These are phyloP conservation scores for Zaprionus obscuricornis DNA, from an alignment of 2,888 invertebrate genomes.

Conservation along the genomic window DNA sequence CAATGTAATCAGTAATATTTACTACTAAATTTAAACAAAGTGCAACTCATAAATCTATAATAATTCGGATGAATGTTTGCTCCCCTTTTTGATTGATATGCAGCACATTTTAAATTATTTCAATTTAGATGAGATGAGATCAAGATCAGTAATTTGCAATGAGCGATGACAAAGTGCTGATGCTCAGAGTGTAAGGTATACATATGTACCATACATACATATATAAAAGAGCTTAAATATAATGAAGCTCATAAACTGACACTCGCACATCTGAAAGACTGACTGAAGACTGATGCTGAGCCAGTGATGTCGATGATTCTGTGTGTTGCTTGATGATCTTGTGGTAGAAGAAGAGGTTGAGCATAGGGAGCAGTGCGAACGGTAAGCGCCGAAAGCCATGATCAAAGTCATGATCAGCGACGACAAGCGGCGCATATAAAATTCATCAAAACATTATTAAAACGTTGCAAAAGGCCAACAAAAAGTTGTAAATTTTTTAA, in stretches of 20 bases:
- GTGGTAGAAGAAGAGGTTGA: slow-evolving; percentile 1
- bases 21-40: too few species aligned
- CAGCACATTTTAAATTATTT: too few species aligned
- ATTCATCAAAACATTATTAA: slow-evolving; percentile 78
- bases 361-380: neutral
- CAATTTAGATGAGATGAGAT: too few species aligned
- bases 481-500: slow-evolving; percentile 73
- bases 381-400: slow-evolving; percentile 62
- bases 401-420: slow-evolving; percentile 67
- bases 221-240: slow-evolving; percentile 44
- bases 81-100: too few species aligned
- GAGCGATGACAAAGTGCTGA: neutral
- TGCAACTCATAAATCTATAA: too few species aligned
- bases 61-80: too few species aligned
- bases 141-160: neutral
- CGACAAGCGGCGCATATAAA: slow-evolving; percentile 76
- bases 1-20: too few species aligned
- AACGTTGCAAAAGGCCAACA: slow-evolving; percentile 58
- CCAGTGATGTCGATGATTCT: slow-evolving; percentile 15
- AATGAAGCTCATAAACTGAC: slow-evolving; percentile 75
- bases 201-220: too few species aligned
- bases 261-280: too few species aligned
- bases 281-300: slow-evolving; percentile 1
- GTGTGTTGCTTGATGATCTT: slow-evolving; percentile 4
- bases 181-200: slow-evolving; percentile 18